Evolutionary conservation across 2,888 invertebrate species (phyloP), one percentile per base, ranked within the genome.

Genomic region (Rotaria sp.): DNA sequence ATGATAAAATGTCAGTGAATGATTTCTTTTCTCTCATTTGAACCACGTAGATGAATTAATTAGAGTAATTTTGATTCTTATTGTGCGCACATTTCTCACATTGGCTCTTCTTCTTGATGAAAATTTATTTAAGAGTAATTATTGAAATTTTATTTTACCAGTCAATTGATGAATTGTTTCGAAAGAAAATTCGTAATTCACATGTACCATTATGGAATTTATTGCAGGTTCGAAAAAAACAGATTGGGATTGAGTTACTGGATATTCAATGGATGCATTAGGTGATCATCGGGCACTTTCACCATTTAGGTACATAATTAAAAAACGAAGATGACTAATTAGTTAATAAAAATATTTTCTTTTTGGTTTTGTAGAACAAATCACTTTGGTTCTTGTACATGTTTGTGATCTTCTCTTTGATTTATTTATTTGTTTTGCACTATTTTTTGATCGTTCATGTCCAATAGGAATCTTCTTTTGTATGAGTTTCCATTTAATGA

Each of bases 141-240:
- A 41, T 18, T 18, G n/a, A 7, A 8, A 80, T 88, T 86, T 86
- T 91, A 18, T 57, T 75, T 85, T 92, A 85, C 90, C 95, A 95
- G 92, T 94, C 95, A 0, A 18, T 95, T 18, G 95, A 95, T 91
- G 93, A 93, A 0, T 90, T 93, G 87, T 89, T 93, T 45, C 90
- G 92, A 87, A 91, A 92, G 35, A 90, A 91, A 52, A 90, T 90
- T 57, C 88, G 89, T 55, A 91, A 92, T 88, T 88, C 90, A 87
- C 90, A 93, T 84, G 94, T 96, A 5, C 96, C 96, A 0, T 93
- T 94, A 88, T 96, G 96, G 96, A 96, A 96, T 91, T 96, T 91
- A 93, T 95, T 90, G 96, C 96, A 38, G 96, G 96, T 0, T 89
- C 96, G 87, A 96, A 96, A 92, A 97, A 97, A 90, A 93, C 94